A percentile compares a stretch with the other conserved stretches of the same genome.
phyloP scores from a whole-genome alignment of 2,113 vertebrate genomes.

The Scomber japonicus region DNA sequence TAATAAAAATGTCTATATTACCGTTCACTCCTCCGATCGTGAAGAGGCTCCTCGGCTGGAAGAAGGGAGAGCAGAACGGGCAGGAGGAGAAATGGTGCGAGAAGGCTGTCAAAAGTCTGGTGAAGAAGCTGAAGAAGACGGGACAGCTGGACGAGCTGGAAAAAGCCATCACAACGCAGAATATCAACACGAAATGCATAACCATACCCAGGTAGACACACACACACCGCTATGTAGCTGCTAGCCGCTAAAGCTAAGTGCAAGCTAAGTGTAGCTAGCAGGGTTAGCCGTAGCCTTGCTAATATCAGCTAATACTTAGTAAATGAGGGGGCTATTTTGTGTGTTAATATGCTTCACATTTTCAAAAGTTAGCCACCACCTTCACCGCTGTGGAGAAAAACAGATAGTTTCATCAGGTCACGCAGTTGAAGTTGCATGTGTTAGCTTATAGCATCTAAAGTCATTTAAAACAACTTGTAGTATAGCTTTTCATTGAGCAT shows the following conservation, averaged over 20 bases:
- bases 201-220: conserved; percentile 93
- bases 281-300: conserved; percentile 41
- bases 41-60: conserved; percentile 97
- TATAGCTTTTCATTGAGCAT: background rate
- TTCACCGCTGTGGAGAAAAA: too few species aligned
- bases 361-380: background rate
- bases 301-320: background rate
- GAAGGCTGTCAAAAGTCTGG: conserved; percentile 97
- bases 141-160: conserved; percentile 98
- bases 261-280: conserved; percentile 26
- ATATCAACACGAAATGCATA: conserved; percentile 95
- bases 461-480: background rate
- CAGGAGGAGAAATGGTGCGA: conserved; percentile 99
- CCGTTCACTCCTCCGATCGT: conserved; percentile 98
- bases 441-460: conserved; percentile 9
- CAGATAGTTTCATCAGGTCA: background rate
- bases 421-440: background rate
- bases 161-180: conserved; percentile 96
- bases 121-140: conserved; percentile 98
- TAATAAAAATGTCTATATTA: conserved; percentile 92
- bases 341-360: background rate
- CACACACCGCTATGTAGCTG: conserved; percentile 8
- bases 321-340: background rate
- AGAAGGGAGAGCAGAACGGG: conserved; percentile 98
- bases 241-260: conserved; percentile 32